Base-by-base conservation (phyloP, 2,888 invertebrate genomes). In the Chrysomela aeneicollis region DNA sequence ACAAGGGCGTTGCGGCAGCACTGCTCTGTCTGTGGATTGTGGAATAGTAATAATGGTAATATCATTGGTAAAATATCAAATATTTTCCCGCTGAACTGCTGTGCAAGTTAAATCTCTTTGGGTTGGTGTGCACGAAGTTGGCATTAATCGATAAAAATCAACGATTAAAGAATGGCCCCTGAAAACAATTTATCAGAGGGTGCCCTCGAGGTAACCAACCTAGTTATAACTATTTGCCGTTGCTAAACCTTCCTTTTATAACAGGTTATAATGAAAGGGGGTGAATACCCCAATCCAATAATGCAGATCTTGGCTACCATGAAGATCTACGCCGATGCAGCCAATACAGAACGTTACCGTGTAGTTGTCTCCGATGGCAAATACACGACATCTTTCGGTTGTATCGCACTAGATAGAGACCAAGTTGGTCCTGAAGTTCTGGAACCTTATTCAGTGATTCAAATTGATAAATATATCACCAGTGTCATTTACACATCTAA, bases 311-410 rank as follows among this genome's bases (percentile, higher is more conserved):
- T 95, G 71, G 92, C 92, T 10, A 88, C 89, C 67, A 94, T 93
- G 79, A 91, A 89, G 75, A 90, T 94, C 62, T 62, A 66, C 52
- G 72, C 78, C 5, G 90, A 90, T 1, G 87, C 87, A 66, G 85
- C 86, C 6, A 86, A 87, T 57, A 83, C 82, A 66, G 94, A 95
- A 70, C 87, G 96, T 54, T 94, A 90, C 78, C 87, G 97, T 4
- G 82, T 97, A 2, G 84, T 96, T 0, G 86, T 97, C 10, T 96
- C 97, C 0, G 97, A 97, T 86, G 96, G 97, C 0, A 86, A 88
- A 71, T 87, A 91, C 81, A 87, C 89, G 2, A 92, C 92, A 78
- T 94, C 94, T 61, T 94, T 93, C 82, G 95, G 95, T 0, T 84
- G 97, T 66, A 95, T 95, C 0, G 93, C 94, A 8, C 92, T 93